A percentile compares a stretch with the other conserved stretches of the same genome.
These are phyloP conservation scores for Dusona sp. DNA, from an alignment of 2,888 invertebrate species.

Conservation along the genomic window DNA sequence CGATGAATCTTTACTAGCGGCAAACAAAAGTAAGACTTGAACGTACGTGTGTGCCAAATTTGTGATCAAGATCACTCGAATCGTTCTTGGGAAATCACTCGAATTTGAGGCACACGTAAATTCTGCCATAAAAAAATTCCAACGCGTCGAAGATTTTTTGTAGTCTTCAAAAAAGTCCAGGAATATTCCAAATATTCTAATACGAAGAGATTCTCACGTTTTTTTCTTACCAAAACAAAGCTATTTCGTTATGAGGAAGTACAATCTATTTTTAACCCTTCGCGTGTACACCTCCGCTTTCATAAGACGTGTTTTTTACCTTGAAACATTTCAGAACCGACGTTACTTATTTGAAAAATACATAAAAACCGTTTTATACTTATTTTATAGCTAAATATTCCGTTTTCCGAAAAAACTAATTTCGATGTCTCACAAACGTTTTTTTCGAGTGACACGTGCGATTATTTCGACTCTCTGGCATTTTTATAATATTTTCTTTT, in stretches of 20 bases:
- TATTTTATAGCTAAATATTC: too few relatives aligned
- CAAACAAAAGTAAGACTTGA: background rate
- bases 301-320: background rate
- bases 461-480: background rate
- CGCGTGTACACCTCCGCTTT: background rate
- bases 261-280: conserved; percentile 2
- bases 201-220: background rate
- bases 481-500: too few relatives aligned
- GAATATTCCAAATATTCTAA: background rate
- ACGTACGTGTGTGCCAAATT: conserved; percentile 3
- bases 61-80: conserved; percentile 1
- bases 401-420: too few relatives aligned
- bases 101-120: background rate
- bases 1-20: background rate
- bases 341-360: background rate
- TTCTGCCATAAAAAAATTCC: background rate
- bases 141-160: background rate
- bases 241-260: background rate
- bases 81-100: background rate
- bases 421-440: too few relatives aligned
- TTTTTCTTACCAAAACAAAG: background rate
- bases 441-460: too few relatives aligned
- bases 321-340: background rate
- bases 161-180: background rate
- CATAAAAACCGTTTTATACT: background rate